Evolutionary conservation across 2,797 vertebrate genomes (phyloP), one percentile per base, ranked within the genome.

Genomic region (Acrossocheilus wenchowensis): DNA sequence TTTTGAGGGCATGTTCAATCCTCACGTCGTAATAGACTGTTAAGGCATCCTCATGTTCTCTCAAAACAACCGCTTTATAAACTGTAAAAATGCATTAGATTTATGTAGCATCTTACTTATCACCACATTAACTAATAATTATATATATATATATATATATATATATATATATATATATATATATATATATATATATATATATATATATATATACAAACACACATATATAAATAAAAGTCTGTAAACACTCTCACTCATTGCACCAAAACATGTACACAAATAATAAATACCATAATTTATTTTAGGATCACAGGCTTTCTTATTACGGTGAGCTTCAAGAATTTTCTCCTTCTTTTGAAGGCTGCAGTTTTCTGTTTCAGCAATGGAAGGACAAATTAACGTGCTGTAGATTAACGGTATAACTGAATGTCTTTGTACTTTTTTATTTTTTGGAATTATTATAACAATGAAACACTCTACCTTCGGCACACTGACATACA

Each of bases 401-500:
- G 0, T n/a, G 5, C 0, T 68, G 30, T 5, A 17, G 45, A 52
- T 81, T 52, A 52, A 39, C 21, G 6, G 30, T 50, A 54, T n/a
- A n/a, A 45, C n/a, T 77, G 0, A 7, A 43, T 17, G 11, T n/a
- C 23, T 30, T 54, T 4, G 23, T n/a, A n/a, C 2, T 19, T 9
- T 11, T 14, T 80, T 3, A 39, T 54, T 57, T 23, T 30, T 64
- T n/a, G 1, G 3, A 60, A 64, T 64, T 30, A 6, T 66, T 26
- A 30, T 30, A 30, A n/a, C 9, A 15, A 17, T 36, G 26, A 26
- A 80, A 2, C 7, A 34, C 17, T 0, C 2, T 69, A 86, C 88
- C 89, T 88, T 90, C 89, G 6, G 89, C 89, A 82, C 89, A 90
- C 57, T 36, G 74, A 43, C 86, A 90, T n/a, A 87, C 60, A 0